A percentile compares a stretch with the other conserved stretches of the same genome.
These are phyloP conservation scores for Cyaniris semiargus DNA, from an alignment of 2,888 invertebrate species.

Conservation along the genomic window DNA sequence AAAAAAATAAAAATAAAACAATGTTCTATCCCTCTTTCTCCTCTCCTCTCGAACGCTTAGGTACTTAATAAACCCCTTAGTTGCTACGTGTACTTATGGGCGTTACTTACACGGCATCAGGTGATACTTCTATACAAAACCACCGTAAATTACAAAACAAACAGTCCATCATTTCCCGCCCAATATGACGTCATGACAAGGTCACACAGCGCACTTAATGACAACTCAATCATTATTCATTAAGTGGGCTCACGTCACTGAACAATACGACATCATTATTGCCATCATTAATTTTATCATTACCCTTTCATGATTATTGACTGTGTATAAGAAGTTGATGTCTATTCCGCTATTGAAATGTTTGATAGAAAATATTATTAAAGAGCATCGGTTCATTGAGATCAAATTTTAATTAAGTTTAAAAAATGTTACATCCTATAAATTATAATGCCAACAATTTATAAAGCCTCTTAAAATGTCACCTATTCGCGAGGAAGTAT, in stretches of 20 bases:
- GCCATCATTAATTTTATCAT: conserved; percentile 16
- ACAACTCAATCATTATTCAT: conserved; percentile 5
- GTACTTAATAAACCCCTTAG: no score
- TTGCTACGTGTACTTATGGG: no score
- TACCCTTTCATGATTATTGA: not conserved
- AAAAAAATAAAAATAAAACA: no score
- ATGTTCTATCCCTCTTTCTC: no score
- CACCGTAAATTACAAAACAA: not conserved
- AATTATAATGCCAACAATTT: no score
- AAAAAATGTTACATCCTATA: no score
- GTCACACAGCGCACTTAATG: not conserved
- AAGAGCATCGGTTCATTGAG: not conserved
- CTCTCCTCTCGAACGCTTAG: no score
- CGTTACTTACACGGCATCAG: no score
- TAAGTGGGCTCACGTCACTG: not conserved
- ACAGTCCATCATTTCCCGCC: not conserved
- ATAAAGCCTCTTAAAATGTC: no score
- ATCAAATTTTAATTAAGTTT: not conserved
- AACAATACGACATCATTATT: conserved; percentile 3
- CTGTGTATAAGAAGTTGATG: not conserved
- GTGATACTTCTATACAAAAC: not conserved
- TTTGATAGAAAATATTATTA: not conserved
- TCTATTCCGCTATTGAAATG: not conserved
- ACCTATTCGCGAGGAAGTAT: no score
- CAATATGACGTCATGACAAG: not conserved